Conservation (phyloP, 53 echinoderm and acorn worm genomes). For the Stichopus horrens region DNA sequence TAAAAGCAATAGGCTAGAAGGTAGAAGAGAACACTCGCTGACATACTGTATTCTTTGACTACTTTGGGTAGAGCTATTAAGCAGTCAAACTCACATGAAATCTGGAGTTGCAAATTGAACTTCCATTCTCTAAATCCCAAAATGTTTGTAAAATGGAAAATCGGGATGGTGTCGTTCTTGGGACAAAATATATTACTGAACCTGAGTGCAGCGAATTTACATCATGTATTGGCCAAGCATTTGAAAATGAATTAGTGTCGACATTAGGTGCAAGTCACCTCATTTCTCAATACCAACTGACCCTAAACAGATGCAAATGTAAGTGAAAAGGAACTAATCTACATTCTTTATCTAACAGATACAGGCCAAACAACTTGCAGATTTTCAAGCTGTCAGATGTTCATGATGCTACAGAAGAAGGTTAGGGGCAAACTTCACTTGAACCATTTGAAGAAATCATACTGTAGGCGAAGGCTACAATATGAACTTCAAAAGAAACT, state of each 20-base stretch:
- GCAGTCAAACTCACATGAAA: background rate
- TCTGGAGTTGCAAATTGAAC: background rate
- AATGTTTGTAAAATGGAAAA: slow-evolving; percentile 21
- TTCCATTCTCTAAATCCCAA: too few relatives aligned
- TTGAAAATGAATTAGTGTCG: slow-evolving; percentile 34
- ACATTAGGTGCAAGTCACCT: background rate
- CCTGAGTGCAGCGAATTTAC: slow-evolving; percentile 44
- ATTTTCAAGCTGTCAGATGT: slow-evolving; percentile 30
- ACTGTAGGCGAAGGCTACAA: background rate
- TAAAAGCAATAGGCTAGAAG: slow-evolving; percentile 26
- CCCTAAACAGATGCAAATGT: background rate
- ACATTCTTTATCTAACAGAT: slow-evolving; percentile 34
- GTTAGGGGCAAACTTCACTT: slow-evolving; percentile 35
- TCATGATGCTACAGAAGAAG: slow-evolving; percentile 50
- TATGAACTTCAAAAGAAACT: background rate
- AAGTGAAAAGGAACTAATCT: slow-evolving; percentile 45
- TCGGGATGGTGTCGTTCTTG: slow-evolving; percentile 39
- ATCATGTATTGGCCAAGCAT: slow-evolving; percentile 23
- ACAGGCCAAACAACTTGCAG: background rate
- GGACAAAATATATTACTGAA: background rate
- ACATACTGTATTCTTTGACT: background rate
- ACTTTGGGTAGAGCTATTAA: background rate
- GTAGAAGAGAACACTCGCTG: slow-evolving; percentile 39
- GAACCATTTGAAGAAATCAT: background rate
- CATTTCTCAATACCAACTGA: too few relatives aligned